Conservation (phyloP, 1,140 invertebrate genomes). For the Atta cephalotes region DNA sequence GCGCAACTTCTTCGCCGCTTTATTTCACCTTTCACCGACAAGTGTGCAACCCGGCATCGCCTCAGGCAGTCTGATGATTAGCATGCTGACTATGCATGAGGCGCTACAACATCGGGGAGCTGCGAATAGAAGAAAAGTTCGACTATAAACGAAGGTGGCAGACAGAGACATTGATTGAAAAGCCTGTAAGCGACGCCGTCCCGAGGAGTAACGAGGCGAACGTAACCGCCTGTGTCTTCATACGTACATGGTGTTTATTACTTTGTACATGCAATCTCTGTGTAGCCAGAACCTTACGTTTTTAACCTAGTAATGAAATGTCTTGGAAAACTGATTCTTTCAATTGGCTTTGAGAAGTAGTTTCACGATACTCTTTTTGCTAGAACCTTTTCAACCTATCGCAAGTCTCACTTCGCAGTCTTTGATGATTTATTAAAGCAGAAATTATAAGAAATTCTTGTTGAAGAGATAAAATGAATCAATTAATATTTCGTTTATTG, state of each 20-base stretch:
- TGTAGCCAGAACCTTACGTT: slow-evolving; percentile 6
- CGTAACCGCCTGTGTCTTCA: slow-evolving; percentile 41
- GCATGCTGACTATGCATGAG: slow-evolving; percentile 65
- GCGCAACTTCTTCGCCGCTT: slow-evolving; percentile 52
- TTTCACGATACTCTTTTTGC: slow-evolving; percentile 6
- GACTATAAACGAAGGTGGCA: slow-evolving; percentile 61
- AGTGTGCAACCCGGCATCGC: slow-evolving; percentile 43
- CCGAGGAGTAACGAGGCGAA: slow-evolving; percentile 52
- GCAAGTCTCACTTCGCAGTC: background rate
- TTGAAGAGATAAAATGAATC: background rate
- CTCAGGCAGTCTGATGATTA: slow-evolving; percentile 51
- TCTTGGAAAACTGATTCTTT: slow-evolving; percentile 52
- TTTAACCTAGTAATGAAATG: slow-evolving; percentile 57
- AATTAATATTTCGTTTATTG: slow-evolving; percentile 8
- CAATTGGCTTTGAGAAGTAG: slow-evolving; percentile 42
- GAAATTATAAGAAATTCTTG: background rate
- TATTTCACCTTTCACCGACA: slow-evolving; percentile 63
- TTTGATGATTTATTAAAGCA: background rate
- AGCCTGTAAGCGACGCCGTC: slow-evolving; percentile 61
- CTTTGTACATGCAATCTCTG: slow-evolving; percentile 44
- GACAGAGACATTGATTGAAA: slow-evolving; percentile 64
- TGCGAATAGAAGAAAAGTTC: slow-evolving; percentile 53
- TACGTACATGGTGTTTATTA: slow-evolving; percentile 47
- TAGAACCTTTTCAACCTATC: background rate
- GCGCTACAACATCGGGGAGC: slow-evolving; percentile 59